Evolutionary conservation across 2,888 invertebrate species (phyloP), one percentile per base, ranked within the genome.

Genomic region (Nephrocerus scutellatus): DNA sequence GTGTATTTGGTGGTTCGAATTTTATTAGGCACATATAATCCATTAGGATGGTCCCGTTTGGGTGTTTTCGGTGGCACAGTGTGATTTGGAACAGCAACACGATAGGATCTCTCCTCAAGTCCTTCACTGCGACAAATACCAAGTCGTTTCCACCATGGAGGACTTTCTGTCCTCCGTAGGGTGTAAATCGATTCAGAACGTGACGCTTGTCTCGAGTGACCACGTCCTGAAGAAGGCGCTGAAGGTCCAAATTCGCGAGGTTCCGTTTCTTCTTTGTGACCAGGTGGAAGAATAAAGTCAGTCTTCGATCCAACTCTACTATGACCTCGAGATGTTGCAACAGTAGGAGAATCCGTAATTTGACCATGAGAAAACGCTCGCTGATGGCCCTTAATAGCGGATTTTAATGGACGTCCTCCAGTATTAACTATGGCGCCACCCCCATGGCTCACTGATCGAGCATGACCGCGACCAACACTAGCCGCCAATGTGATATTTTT

Each of bases 1-100:
- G 92, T 92, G 69, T 97, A 97, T 71, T 96, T 95, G 36, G 92
- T 92, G 67, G 93, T 93, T 66, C 89, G 79, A 61, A 93, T 84
- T 70, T 84, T 79, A 67, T 93, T 93, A 61, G 82, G 77, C 53
- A 84, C 79, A 61, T 82, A 80, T 33, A 76, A 72, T n/a, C 84
- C 84, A 62, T 89, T 90, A 1, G 90, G 88, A 63, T 89, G 88
- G 49, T 83, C 82, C 54, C 81, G 81, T 30, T 76, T 74, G 8
- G 86, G 83, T 6, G 84, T 84, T 66, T 84, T 83, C 16, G 83
- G 81, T 36, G 87, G 84, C 61, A 89, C 82, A 46, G 84, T 75
- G 63, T 88, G 88, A 68, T 89, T 91, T 47, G 91, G 88, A 57
- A 87, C 81, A 42, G 91, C 82, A 42, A 76, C 73, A 33, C 84